phyloP scores from a whole-genome alignment of 2,113 vertebrate genomes.

The Bubalus kerabau region DNA sequence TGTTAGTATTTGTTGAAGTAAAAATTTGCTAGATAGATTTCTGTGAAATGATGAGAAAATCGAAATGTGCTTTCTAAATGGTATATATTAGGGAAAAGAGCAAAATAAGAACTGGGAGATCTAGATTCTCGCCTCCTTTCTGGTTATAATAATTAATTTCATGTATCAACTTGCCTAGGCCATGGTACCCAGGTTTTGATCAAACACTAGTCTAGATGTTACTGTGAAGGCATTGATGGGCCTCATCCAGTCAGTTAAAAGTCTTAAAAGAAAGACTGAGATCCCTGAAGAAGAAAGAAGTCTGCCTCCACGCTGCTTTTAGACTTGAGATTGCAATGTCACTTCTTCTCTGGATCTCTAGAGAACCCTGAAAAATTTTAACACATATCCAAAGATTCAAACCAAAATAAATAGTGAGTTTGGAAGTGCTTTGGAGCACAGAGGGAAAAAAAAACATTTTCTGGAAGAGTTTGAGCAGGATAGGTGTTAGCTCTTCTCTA shows the following conservation, averaged over 20 bases:
- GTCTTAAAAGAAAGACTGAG: background rate
- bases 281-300: background rate
- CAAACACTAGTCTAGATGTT: background rate
- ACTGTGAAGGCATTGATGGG: background rate
- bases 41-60: background rate
- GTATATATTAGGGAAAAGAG: background rate
- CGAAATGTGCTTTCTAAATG: background rate
- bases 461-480: no score
- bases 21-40: background rate
- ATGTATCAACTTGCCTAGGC: background rate
- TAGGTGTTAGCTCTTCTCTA: no score
- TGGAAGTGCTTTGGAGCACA: background rate
- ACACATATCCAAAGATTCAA: background rate
- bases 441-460: background rate
- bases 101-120: background rate
- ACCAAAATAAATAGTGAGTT: background rate
- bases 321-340: background rate
- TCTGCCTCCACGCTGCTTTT: background rate
- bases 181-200: no score
- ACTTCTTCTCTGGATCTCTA: background rate
- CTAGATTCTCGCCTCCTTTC: background rate
- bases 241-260: background rate
- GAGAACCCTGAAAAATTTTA: background rate
- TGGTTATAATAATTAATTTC: background rate
- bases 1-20: background rate